Conservation (phyloP, 2,797 vertebrate genomes). For the Gadopsis marmoratus region DNA sequence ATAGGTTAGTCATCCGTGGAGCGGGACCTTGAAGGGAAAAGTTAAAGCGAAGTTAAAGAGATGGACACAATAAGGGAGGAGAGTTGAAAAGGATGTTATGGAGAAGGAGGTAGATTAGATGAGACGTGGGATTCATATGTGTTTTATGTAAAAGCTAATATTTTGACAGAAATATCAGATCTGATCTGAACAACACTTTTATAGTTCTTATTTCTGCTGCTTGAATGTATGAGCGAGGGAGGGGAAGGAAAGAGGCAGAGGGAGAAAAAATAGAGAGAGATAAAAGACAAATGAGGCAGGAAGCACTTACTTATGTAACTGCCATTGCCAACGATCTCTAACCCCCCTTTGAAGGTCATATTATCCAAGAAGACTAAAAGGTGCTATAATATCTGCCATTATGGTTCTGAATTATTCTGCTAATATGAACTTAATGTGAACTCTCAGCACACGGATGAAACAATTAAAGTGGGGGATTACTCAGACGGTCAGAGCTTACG, state of each 20-base stretch:
- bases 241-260: background rate
- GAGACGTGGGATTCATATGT: background rate
- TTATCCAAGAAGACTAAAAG: conserved; percentile 23
- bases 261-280: conserved; percentile 15
- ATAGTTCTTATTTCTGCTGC: background rate
- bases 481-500: conserved; percentile 29
- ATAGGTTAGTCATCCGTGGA: conserved; percentile 40
- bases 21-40: conserved; percentile 26
- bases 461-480: conserved; percentile 26
- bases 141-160: conserved; percentile 2
- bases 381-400: background rate
- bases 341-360: conserved; percentile 32
- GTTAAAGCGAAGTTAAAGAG: conserved; percentile 1
- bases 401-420: conserved; percentile 24
- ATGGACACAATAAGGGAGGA: background rate
- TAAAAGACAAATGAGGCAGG: conserved; percentile 48
- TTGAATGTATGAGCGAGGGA: background rate
- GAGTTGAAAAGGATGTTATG: background rate
- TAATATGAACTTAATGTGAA: conserved; percentile 32
- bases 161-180: background rate
- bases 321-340: conserved; percentile 38
- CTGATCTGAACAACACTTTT: background rate
- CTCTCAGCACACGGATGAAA: conserved; percentile 20
- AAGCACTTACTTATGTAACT: conserved; percentile 55
- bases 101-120: background rate